Conservation (phyloP, 2,888 invertebrate species). For the Agriopis leucophaearia region DNA sequence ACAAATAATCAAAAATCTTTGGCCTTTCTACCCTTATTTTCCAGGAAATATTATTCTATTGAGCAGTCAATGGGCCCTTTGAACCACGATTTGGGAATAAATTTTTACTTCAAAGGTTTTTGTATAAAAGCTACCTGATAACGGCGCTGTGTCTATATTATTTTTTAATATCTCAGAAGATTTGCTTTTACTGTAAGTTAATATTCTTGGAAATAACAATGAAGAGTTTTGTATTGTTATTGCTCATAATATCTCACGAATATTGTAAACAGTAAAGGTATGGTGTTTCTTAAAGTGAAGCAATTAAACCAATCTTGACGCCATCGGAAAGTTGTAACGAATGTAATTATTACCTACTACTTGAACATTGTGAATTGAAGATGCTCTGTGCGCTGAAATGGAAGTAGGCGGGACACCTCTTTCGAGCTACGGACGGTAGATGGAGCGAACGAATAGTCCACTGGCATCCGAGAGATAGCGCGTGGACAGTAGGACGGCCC, state of each 20-base stretch:
- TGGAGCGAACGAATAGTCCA: too few species aligned
- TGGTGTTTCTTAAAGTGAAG: too few species aligned
- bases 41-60: slow-evolving; percentile 48
- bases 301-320: too few species aligned
- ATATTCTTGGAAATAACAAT: slow-evolving; percentile 1
- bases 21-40: slow-evolving; percentile 33
- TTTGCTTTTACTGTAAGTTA: slow-evolving; percentile 20
- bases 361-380: too few species aligned
- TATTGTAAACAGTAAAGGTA: too few species aligned
- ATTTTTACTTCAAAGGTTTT: slow-evolving; percentile 57
- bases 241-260: neutral
- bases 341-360: too few species aligned
- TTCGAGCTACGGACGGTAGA: too few species aligned
- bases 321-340: too few species aligned
- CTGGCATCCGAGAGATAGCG: too few species aligned
- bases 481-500: too few species aligned
- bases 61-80: slow-evolving; percentile 49
- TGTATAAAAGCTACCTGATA: slow-evolving; percentile 53
- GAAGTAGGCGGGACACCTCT: too few species aligned
- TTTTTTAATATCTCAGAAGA: slow-evolving; percentile 34
- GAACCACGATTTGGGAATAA: slow-evolving; percentile 53
- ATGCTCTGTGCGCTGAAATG: too few species aligned
- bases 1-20: slow-evolving; percentile 35
- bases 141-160: slow-evolving; percentile 47
- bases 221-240: neutral